These are phyloP conservation scores for Oreochromis aureus DNA, from an alignment of 2,113 vertebrate species.

Conservation along the genomic window DNA sequence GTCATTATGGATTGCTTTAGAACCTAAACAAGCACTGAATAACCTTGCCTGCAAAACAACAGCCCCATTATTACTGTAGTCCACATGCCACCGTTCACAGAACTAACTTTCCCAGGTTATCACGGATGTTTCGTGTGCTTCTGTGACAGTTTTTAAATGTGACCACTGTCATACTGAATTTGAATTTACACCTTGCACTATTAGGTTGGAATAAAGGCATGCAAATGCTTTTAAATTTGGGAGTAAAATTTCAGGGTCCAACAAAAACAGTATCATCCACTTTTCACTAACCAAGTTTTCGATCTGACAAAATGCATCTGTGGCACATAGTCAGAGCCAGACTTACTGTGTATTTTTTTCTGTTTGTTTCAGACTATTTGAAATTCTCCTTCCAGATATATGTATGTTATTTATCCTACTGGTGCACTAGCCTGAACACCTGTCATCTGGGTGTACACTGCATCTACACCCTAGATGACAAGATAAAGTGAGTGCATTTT, in stretches of 20 bases:
- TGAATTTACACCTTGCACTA: background rate
- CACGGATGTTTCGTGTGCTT: background rate
- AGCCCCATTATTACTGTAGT: background rate
- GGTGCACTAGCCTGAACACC: background rate
- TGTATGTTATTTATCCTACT: constrained; percentile 4
- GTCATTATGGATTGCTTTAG: background rate
- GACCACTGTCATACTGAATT: background rate
- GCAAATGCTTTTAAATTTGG: background rate
- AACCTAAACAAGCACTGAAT: background rate
- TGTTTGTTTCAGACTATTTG: background rate
- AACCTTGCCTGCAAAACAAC: background rate
- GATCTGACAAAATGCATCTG: background rate
- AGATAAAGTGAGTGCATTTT: background rate
- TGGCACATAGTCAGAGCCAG: background rate
- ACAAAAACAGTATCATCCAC: background rate
- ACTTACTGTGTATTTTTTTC: background rate
- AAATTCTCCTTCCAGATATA: background rate
- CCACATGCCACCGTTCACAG: constrained; percentile 5
- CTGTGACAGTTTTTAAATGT: background rate
- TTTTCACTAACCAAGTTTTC: background rate
- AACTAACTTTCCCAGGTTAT: background rate
- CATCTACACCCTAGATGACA: background rate
- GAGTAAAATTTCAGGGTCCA: background rate
- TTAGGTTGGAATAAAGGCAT: background rate
- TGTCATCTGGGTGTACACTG: background rate